Percentiles rank a stretch among this genome's conserved stretches.
Conservation (phyloP, 2,113 vertebrate species). For the Sinosuthora webbiana region DNA sequence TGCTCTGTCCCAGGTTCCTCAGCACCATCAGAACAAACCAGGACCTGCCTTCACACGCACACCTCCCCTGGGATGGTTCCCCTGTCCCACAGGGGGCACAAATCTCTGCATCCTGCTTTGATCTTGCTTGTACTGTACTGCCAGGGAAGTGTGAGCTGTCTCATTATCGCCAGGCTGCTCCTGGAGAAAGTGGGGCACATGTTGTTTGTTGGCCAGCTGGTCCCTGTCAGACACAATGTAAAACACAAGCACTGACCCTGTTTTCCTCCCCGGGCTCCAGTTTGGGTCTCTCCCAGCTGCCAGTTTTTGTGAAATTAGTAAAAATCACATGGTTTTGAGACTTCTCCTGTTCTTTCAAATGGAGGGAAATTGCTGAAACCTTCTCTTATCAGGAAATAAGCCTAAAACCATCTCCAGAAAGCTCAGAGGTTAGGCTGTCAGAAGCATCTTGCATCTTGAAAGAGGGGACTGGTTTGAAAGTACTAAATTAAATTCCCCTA, state of each 20-base stretch:
- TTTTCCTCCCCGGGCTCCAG: not conserved
- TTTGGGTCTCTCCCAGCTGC: not conserved
- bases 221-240: not conserved
- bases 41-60: not conserved
- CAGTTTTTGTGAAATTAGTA: not conserved
- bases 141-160: not conserved
- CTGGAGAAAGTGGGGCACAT: not conserved
- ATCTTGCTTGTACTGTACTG: not conserved
- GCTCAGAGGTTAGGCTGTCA: not conserved
- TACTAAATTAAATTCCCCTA: not conserved
- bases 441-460: not conserved
- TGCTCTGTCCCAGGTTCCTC: not conserved
- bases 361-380: not conserved
- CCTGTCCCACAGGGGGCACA: not conserved
- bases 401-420: not conserved
- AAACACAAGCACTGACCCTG: not conserved
- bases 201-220: not conserved
- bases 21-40: not conserved
- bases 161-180: not conserved
- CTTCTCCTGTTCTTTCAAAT: not conserved
- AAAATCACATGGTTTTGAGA: not conserved
- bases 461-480: not conserved
- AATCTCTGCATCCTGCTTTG: not conserved
- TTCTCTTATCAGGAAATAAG: not conserved
- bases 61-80: not conserved